Conservation (phyloP, 1,140 invertebrate genomes). For the Ditylenchus dipsaci region DNA sequence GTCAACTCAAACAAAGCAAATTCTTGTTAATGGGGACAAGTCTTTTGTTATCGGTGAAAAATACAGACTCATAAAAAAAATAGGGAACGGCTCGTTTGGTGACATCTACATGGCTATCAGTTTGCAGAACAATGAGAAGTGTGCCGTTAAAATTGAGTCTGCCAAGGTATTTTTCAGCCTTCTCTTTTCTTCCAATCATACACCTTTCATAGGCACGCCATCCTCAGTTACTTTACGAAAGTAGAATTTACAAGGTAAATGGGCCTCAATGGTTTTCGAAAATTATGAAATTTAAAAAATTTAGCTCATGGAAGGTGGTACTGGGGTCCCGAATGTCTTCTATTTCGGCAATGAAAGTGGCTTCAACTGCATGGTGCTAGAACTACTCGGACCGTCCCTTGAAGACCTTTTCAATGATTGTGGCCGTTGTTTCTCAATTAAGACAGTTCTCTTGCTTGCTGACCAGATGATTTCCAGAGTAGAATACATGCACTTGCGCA, state of each 20-base stretch:
- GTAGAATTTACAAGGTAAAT: conserved; percentile 65
- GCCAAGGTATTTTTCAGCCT: neutral
- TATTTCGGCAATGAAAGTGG: conserved; percentile 83
- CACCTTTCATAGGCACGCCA: conserved; percentile 69
- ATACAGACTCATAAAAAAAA: neutral
- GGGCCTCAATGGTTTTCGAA: too few species aligned
- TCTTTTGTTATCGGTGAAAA: neutral
- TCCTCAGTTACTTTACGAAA: conserved; percentile 87
- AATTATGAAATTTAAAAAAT: too few species aligned
- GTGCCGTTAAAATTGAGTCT: conserved; percentile 6
- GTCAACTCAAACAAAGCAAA: too few species aligned
- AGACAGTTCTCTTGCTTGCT: conserved; percentile 79
- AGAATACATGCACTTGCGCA: conserved; percentile 66
- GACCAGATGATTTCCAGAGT: conserved; percentile 77
- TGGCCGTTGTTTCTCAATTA: conserved; percentile 70
- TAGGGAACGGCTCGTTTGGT: conserved; percentile 6
- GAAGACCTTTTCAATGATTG: conserved; percentile 85
- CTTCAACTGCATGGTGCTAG: conserved; percentile 92
- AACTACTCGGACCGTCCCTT: conserved; percentile 83
- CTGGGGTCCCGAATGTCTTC: conserved; percentile 87
- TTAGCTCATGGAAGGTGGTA: conserved; percentile 84
- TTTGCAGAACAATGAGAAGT: neutral
- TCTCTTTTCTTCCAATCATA: too few species aligned
- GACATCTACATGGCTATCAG: conserved; percentile 10
- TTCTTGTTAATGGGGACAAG: too few species aligned